A percentile compares a stretch with the other conserved stretches of the same genome.
These are phyloP conservation scores for Sarcophaga caerulescens DNA, from an alignment of 2,888 invertebrate species.

Conservation along the genomic window DNA sequence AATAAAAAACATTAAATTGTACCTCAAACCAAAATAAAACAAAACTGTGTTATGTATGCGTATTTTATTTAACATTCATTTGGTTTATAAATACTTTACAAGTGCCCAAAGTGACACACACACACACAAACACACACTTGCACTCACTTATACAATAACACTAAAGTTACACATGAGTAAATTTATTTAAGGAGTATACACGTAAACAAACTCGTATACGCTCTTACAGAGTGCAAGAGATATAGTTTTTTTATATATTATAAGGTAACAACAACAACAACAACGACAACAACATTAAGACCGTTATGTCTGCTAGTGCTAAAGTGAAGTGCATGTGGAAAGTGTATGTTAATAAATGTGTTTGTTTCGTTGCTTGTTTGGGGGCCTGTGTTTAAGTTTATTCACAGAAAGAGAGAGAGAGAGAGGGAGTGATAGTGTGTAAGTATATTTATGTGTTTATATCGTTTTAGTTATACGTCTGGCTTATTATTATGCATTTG, in stretches of 20 bases:
- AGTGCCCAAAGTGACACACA: constrained; percentile 35
- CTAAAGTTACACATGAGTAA: not conserved
- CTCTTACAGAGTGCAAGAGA: not conserved
- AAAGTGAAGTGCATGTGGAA: constrained; percentile 27
- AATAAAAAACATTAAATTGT: not conserved
- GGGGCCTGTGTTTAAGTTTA: not conserved
- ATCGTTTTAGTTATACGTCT: constrained; percentile 28
- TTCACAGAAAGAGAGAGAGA: not conserved
- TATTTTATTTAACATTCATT: constrained; percentile 63
- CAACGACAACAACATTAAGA: not conserved
- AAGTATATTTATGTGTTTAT: constrained; percentile 15
- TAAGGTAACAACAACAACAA: not conserved
- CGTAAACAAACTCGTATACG: not conserved
- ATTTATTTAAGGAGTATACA: not conserved
- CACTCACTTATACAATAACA: no score
- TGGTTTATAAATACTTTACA: constrained; percentile 62
- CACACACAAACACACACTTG: constrained; percentile 1
- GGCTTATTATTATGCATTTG: constrained; percentile 5
- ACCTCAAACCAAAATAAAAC: constrained; percentile 31
- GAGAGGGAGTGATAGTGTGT: not conserved
- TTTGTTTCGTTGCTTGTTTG: not conserved
- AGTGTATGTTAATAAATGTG: not conserved
- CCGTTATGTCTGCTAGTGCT: constrained; percentile 32
- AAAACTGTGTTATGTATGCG: constrained; percentile 9
- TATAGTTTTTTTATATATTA: not conserved